Percentiles rank a stretch among this genome's conserved stretches.
phyloP scores from a whole-genome alignment of 2,113 vertebrate genomes.

The Rhabdornis inornatus region DNA sequence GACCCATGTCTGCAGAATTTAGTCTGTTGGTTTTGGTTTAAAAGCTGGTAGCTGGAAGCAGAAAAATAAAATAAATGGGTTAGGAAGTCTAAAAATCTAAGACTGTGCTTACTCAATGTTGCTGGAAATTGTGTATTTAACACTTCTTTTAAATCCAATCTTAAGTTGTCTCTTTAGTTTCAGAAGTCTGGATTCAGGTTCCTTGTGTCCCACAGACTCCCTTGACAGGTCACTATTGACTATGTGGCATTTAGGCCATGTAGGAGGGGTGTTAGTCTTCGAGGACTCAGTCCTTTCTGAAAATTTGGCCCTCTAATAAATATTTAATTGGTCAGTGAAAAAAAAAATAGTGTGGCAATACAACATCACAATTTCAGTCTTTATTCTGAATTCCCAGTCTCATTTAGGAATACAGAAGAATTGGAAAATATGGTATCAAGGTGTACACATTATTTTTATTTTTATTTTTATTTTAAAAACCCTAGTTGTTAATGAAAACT shows the following conservation, averaged over 20 bases:
- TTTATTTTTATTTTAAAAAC: background rate
- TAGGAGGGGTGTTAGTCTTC: background rate
- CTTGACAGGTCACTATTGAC: background rate
- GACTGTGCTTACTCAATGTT: background rate
- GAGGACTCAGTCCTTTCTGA: background rate
- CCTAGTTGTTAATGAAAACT: background rate
- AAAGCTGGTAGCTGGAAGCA: background rate
- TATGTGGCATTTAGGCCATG: background rate
- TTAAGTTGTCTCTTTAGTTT: background rate
- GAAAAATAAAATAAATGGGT: background rate
- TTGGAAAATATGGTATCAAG: background rate
- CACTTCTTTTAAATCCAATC: background rate
- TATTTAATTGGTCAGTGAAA: background rate
- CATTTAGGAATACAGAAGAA: background rate
- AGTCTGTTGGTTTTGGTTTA: background rate
- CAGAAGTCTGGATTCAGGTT: background rate
- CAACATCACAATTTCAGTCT: background rate
- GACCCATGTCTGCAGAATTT: background rate
- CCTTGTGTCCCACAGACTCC: background rate
- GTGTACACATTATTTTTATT: background rate
- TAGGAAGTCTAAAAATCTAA: background rate
- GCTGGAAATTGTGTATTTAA: background rate
- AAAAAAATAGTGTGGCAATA: background rate
- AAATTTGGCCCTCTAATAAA: background rate
- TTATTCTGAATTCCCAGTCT: background rate